phyloP scores from a whole-genome alignment of 1,140 invertebrate genomes.

The Drosophila lowei region DNA sequence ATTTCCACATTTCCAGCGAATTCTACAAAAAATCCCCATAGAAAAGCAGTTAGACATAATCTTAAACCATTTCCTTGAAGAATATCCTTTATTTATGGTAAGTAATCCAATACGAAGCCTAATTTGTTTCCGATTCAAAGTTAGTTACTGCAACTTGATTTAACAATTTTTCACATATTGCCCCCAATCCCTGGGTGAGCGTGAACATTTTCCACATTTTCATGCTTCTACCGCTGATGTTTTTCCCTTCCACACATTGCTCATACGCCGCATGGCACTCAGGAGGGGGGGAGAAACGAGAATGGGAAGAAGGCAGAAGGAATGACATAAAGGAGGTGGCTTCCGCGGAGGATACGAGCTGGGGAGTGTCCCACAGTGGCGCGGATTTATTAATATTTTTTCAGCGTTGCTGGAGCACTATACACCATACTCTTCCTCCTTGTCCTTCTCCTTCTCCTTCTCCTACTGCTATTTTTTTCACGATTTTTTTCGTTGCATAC shows the following conservation, averaged over 20 bases:
- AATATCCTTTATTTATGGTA: too few species aligned
- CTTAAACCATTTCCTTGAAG: too few species aligned
- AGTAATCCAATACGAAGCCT: too few species aligned
- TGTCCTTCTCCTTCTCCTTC: neutral
- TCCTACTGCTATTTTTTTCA: conserved; percentile 11
- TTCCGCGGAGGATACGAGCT: too few species aligned
- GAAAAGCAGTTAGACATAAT: too few species aligned
- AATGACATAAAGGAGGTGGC: conserved; percentile 4
- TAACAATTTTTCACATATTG: conserved; percentile 9
- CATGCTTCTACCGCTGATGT: neutral
- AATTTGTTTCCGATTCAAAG: conserved; percentile 3
- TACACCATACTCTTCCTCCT: neutral
- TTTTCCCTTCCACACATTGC: conserved; percentile 43
- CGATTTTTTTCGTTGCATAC: conserved; percentile 39
- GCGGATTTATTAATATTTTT: conserved; percentile 76
- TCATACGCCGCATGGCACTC: conserved; percentile 58
- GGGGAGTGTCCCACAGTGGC: conserved; percentile 35
- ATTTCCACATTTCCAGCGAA: too few species aligned
- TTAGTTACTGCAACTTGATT: conserved; percentile 22
- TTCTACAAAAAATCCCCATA: too few species aligned
- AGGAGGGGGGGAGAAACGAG: neutral
- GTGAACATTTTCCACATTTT: conserved; percentile 3
- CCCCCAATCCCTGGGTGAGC: neutral
- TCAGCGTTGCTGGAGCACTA: conserved; percentile 32
- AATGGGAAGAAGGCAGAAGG: neutral